Base-by-base conservation (phyloP, 2,113 vertebrate species). In the Anarrhichthys ocellatus region DNA sequence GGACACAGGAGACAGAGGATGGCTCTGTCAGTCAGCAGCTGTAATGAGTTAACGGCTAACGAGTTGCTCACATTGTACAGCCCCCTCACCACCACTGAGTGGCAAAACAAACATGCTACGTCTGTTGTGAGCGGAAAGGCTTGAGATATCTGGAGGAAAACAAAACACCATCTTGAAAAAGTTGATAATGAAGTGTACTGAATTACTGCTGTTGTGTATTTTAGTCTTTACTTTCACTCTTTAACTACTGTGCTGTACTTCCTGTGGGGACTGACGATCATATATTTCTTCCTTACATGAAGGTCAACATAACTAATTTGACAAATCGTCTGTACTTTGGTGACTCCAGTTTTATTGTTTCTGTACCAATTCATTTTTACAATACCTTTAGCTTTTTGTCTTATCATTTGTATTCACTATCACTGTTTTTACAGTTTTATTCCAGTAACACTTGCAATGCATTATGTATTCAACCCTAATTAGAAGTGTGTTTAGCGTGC, bases 1-100 rank as follows among this genome's bases (percentile, higher is more conserved):
- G 36, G 32, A 52, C 20, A 54, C n/a, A 10, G 32, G 0, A 56
- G 27, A 82, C 10, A 44, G 18, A 44, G 9, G n/a, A 29, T n/a
- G 29, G 27, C 50, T 54, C 36, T 27, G 63, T 70, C 18, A 63
- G 58, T 70, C 48, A 65, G 46, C 65, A 54, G 17, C 54, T 38
- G 32, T 54, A 70, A 66, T 11, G 29, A 46, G 29, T 18, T n/a
- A 6, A 34, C 11, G 2, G 9, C 48, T 36, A 22, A 71, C 29
- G 6, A 66, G 61, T 22, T 36, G n/a, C n/a, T 52, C 27, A 32
- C 34, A 1, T 17, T 54, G 13, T 40, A 15, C 36, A 58, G 22
- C 10, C 32, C 13, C 32, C 52, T 42, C 36, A 56, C 54, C 17
- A 22, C 15, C 9, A 44, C 17, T n/a, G 38, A 42, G n/a, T 8